phyloP scores from a whole-genome alignment of 2,113 vertebrate genomes.

The Clarias magur region DNA sequence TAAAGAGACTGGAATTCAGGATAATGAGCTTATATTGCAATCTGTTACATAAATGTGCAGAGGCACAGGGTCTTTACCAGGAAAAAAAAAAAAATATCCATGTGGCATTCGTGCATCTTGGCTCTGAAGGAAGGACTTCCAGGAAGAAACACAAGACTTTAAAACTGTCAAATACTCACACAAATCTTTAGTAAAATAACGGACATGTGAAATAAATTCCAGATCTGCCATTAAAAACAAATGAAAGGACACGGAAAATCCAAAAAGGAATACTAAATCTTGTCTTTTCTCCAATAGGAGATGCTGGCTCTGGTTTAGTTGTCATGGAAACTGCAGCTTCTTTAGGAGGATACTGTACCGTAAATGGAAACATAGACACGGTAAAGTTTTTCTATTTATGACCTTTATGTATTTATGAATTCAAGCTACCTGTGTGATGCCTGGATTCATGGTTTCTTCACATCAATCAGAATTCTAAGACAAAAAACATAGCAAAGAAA shows the following conservation, averaged over 20 bases:
- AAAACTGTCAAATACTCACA: not conserved
- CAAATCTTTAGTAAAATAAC: not conserved
- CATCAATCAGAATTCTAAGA: slow-evolving; percentile 23
- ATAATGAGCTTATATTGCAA: slow-evolving; percentile 51
- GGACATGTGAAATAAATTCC: not conserved
- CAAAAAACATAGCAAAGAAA: not conserved
- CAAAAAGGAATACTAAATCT: slow-evolving; percentile 18
- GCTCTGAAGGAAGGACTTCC: not conserved
- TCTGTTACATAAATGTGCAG: slow-evolving; percentile 47
- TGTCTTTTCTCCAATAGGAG: not conserved
- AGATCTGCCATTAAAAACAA: slow-evolving; percentile 16
- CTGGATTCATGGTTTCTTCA: slow-evolving; percentile 2
- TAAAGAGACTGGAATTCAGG: slow-evolving; percentile 39
- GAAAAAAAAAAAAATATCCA: not conserved
- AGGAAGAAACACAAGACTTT: not conserved
- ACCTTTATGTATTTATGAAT: slow-evolving; percentile 58
- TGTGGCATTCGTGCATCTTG: not conserved
- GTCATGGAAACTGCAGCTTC: slow-evolving; percentile 52
- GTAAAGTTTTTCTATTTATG: slow-evolving; percentile 54
- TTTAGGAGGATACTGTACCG: slow-evolving; percentile 14
- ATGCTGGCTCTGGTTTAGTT: slow-evolving; percentile 47
- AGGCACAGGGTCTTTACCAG: slow-evolving; percentile 18
- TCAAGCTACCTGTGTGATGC: slow-evolving; percentile 25
- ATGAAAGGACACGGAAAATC: slow-evolving; percentile 20
- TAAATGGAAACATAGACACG: slow-evolving; percentile 35